Evolutionary conservation across 2,797 vertebrate genomes (phyloP).

Genomic region (Malurus leucopterus): DNA sequence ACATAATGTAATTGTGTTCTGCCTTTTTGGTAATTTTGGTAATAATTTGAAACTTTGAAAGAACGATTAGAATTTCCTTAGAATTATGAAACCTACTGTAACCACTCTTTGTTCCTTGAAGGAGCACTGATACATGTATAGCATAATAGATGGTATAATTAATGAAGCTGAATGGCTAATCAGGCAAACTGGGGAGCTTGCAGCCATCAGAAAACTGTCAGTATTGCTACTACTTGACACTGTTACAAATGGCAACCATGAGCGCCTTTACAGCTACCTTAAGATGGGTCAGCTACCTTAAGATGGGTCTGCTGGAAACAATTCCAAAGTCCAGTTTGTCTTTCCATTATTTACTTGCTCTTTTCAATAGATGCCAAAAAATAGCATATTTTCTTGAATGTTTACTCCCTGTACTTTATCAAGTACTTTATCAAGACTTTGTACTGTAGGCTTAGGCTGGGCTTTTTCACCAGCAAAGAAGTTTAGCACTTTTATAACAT

Average conservation of each 20-base stretch:
- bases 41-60: neutral
- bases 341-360: neutral
- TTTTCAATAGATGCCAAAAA: neutral
- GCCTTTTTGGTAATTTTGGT: neutral
- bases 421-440: neutral
- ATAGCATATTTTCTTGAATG: neutral
- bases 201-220: neutral
- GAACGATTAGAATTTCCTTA: neutral
- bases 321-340: neutral
- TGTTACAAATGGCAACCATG: neutral
- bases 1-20: neutral
- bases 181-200: neutral
- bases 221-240: neutral
- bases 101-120: neutral
- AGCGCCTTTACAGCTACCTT: neutral
- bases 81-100: neutral
- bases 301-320: neutral
- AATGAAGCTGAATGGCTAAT: neutral
- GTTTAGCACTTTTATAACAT: neutral
- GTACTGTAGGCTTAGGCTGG: neutral
- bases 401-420: neutral
- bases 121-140: neutral
- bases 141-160: neutral
- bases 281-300: fast-evolving
- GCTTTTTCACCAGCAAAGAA: neutral